phyloP scores from a whole-genome alignment of 2,888 invertebrate genomes.

The Enchytraeus crypticus region DNA sequence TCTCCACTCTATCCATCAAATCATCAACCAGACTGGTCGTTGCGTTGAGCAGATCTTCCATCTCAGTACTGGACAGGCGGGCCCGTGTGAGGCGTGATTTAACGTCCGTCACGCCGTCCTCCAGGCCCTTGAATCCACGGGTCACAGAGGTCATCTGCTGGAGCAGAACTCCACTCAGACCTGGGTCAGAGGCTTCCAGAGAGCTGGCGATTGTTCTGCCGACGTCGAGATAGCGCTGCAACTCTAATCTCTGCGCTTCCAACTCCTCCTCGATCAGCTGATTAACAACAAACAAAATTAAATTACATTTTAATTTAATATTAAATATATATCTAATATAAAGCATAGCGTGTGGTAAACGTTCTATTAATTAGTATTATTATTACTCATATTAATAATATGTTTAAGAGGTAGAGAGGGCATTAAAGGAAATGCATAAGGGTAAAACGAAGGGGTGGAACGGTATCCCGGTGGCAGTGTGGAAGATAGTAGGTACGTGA shows the following conservation, averaged over 20 bases:
- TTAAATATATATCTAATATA: too few species aligned
- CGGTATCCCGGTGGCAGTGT: too few species aligned
- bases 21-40: constrained; percentile 74
- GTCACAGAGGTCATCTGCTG: not conserved
- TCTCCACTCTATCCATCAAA: constrained; percentile 78
- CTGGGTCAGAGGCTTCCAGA: not conserved
- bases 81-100: not conserved
- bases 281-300: not conserved
- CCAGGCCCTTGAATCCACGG: not conserved
- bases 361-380: too few species aligned
- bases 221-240: constrained; percentile 73
- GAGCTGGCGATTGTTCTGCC: constrained; percentile 58
- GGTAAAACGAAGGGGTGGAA: too few species aligned
- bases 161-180: not conserved
- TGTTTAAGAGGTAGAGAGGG: too few species aligned
- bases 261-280: constrained; percentile 89
- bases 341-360: too few species aligned
- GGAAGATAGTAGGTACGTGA: too few species aligned
- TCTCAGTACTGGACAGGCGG: constrained; percentile 82
- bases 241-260: constrained; percentile 79
- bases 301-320: not conserved
- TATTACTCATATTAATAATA: too few species aligned
- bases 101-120: not conserved
- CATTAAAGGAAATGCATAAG: too few species aligned
- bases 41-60: constrained; percentile 75